Conservation (phyloP, 2,113 vertebrate genomes). For the Ctenodactylus gundi region DNA sequence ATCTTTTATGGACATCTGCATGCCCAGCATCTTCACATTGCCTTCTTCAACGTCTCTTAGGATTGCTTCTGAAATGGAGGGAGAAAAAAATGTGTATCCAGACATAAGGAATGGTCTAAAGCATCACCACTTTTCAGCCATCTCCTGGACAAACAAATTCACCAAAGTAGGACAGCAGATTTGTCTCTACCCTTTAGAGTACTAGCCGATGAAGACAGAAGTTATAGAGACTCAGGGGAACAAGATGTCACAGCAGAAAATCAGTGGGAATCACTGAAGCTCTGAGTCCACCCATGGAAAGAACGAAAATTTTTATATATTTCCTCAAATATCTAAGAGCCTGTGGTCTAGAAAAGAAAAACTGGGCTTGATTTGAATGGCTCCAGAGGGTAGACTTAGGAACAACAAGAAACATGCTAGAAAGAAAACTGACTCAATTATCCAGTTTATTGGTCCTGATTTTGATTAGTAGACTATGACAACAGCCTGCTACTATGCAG, state of each 20-base stretch:
- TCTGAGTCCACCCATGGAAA: not conserved
- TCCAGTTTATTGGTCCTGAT: not conserved
- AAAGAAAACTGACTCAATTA: not conserved
- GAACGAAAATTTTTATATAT: not conserved
- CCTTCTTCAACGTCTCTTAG: conserved; percentile 45
- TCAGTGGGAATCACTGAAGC: not conserved
- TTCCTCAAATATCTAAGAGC: conserved; percentile 1
- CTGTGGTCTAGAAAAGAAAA: not conserved
- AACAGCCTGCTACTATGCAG: not conserved
- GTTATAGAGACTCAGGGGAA: not conserved
- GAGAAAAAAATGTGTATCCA: conserved; percentile 9
- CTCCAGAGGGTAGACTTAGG: not conserved
- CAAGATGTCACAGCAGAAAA: not conserved
- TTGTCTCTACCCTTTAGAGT: not conserved
- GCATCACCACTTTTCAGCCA: not conserved
- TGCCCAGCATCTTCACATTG: conserved; percentile 79
- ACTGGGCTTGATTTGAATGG: not conserved
- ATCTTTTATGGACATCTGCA: conserved; percentile 66
- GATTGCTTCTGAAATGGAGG: conserved; percentile 55
- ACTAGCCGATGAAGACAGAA: not conserved
- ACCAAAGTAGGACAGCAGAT: not conserved
- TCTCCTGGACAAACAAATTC: not conserved
- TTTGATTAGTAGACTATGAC: not conserved
- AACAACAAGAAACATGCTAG: not conserved
- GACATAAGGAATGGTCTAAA: not conserved